A percentile compares a stretch with the other conserved stretches of the same genome.
These are phyloP conservation scores for Drosophila subsilvestris DNA, from an alignment of 2,888 invertebrate species.

Conservation along the genomic window DNA sequence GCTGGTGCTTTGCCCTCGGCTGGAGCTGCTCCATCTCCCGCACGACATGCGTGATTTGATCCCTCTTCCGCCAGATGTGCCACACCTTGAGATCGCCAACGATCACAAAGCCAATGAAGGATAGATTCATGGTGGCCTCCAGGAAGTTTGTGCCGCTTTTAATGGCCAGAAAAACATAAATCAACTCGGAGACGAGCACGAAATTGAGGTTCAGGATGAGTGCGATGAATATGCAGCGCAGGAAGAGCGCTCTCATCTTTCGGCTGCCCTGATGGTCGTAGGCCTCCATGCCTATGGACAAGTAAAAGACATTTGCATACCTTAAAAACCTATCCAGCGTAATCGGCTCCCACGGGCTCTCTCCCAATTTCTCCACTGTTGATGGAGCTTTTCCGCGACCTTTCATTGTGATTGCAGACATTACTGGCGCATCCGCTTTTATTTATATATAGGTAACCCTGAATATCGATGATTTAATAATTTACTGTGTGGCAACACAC, in stretches of 20 bases:
- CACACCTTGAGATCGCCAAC: slow-evolving; percentile 77
- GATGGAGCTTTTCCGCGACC: neutral
- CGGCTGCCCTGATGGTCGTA: slow-evolving; percentile 42
- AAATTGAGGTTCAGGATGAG: slow-evolving; percentile 69
- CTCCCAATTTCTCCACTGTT: neutral
- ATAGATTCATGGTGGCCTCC: slow-evolving; percentile 76
- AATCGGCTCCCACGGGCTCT: slow-evolving; percentile 6
- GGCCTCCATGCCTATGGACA: slow-evolving; percentile 70
- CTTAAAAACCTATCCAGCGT: slow-evolving; percentile 59
- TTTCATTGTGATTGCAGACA: slow-evolving; percentile 14
- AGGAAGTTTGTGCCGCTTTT: slow-evolving; percentile 69
- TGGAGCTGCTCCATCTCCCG: slow-evolving; percentile 61
- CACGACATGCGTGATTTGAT: slow-evolving; percentile 64
- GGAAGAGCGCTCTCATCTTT: slow-evolving; percentile 23
- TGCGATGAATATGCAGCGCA: slow-evolving; percentile 51
- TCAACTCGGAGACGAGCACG: slow-evolving; percentile 65
- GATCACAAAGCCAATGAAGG: slow-evolving; percentile 74
- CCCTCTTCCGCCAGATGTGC: slow-evolving; percentile 63
- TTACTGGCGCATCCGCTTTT: slow-evolving; percentile 10
- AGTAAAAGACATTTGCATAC: slow-evolving; percentile 66
- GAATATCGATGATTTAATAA: slow-evolving; percentile 49
- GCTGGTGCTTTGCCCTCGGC: slow-evolving; percentile 55
- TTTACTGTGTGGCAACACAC: slow-evolving; percentile 54
- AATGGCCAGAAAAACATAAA: slow-evolving; percentile 71
- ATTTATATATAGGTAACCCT: slow-evolving; percentile 18